phyloP scores from a whole-genome alignment of 1,140 invertebrate species.

The Drosophila santomea region DNA sequence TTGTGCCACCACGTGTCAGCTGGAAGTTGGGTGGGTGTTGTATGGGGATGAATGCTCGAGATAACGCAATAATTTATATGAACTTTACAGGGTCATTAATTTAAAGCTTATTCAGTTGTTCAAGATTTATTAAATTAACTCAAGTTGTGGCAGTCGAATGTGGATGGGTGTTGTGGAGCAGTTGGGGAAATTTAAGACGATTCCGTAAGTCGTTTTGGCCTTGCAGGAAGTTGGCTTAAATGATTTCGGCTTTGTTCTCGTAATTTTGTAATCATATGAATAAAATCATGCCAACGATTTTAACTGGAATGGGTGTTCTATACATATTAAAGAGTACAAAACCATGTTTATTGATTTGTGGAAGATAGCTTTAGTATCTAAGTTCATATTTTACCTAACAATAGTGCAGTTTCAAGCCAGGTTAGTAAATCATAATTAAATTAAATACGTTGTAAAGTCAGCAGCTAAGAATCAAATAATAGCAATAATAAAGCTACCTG shows the following conservation, averaged over 20 bases:
- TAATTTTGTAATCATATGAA: constrained; percentile 1
- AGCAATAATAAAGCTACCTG: constrained; percentile 45
- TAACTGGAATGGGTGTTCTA: not conserved
- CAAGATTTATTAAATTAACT: constrained; percentile 85
- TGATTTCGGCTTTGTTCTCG: constrained; percentile 27
- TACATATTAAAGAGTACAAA: not conserved
- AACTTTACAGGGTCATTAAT: constrained; percentile 84
- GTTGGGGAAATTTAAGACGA: constrained; percentile 3
- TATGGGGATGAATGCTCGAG: constrained; percentile 40
- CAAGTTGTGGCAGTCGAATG: constrained; percentile 71
- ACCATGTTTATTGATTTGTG: not conserved
- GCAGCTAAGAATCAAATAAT: constrained; percentile 51
- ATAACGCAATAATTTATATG: constrained; percentile 83
- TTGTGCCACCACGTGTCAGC: constrained; percentile 63
- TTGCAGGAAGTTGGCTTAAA: constrained; percentile 27
- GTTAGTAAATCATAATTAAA: constrained; percentile 48
- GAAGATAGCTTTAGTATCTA: too few relatives aligned
- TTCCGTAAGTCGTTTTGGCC: constrained; percentile 3
- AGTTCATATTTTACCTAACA: too few relatives aligned
- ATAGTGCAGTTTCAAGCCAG: not conserved
- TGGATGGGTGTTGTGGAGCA: not conserved
- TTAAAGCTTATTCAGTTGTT: constrained; percentile 85
- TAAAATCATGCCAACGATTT: constrained; percentile 2
- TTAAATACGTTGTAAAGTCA: constrained; percentile 56
- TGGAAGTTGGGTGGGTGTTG: constrained; percentile 11